Conservation (phyloP, 2,888 invertebrate species). For the Xanthia icteritia region DNA sequence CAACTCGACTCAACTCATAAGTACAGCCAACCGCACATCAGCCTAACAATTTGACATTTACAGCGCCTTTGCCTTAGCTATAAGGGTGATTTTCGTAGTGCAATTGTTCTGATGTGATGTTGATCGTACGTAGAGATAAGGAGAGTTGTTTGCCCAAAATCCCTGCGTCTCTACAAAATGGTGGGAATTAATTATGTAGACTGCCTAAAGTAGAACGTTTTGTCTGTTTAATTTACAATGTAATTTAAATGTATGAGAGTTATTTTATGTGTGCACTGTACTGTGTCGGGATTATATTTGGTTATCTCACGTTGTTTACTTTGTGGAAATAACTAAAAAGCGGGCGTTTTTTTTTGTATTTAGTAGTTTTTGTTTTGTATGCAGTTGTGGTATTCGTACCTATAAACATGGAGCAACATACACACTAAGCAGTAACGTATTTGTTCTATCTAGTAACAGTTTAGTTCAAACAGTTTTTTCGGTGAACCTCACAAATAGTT, state of each 20-base stretch:
- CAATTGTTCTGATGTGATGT: neutral
- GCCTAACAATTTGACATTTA: neutral
- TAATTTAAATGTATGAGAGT: constrained; percentile 42
- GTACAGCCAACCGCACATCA: neutral
- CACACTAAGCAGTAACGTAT: too few relatives aligned
- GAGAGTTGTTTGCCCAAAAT: constrained; percentile 43
- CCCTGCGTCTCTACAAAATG: constrained; percentile 52
- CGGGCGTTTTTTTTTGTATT: too few relatives aligned
- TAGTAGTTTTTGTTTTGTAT: too few relatives aligned
- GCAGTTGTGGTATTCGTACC: too few relatives aligned
- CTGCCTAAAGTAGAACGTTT: constrained; percentile 51
- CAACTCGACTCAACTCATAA: constrained; percentile 27
- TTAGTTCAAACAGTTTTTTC: too few relatives aligned
- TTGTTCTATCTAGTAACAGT: too few relatives aligned
- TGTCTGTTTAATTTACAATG: constrained; percentile 51
- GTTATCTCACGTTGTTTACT: constrained; percentile 9
- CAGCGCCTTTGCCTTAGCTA: neutral
- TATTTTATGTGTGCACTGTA: constrained; percentile 30
- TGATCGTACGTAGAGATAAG: constrained; percentile 36
- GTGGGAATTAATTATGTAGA: constrained; percentile 62
- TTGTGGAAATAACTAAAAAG: neutral
- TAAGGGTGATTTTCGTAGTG: neutral
- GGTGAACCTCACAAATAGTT: too few relatives aligned
- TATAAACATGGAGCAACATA: too few relatives aligned
- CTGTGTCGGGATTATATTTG: constrained; percentile 3